Percentiles rank a stretch among this genome's conserved stretches.
These are phyloP conservation scores for Anguilla pacifica DNA, from an alignment of 2,797 vertebrate genomes.

Conservation along the genomic window DNA sequence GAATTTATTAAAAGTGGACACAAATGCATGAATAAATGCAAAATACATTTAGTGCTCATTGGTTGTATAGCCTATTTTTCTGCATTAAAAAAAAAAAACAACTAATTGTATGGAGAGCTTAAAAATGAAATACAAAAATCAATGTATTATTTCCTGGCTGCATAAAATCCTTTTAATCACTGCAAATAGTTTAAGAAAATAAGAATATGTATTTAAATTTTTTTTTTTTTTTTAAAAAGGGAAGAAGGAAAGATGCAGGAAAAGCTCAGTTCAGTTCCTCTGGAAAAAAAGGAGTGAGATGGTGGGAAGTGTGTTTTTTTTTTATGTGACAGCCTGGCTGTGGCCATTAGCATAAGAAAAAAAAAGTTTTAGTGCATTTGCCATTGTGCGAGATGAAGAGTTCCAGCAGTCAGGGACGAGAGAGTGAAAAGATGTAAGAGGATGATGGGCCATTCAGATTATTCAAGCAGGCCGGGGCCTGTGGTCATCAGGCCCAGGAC, in stretches of 20 bases:
- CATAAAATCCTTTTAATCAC: slow-evolving; percentile 14
- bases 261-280: slow-evolving; percentile 55
- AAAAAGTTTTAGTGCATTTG: slow-evolving; percentile 93
- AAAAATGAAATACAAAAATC: slow-evolving; percentile 14
- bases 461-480: slow-evolving; percentile 79
- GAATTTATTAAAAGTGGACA: background rate
- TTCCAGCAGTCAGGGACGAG: slow-evolving; percentile 86
- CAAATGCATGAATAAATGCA: background rate
- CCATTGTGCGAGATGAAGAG: slow-evolving; percentile 93
- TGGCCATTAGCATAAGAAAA: slow-evolving; percentile 94
- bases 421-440: slow-evolving; percentile 85
- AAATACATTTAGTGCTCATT: background rate
- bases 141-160: slow-evolving; percentile 30
- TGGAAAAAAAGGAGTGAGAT: slow-evolving; percentile 50
- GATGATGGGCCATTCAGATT: slow-evolving; percentile 91
- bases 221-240: no score
- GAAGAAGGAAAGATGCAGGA: slow-evolving; percentile 17
- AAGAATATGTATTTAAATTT: background rate
- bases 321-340: slow-evolving; percentile 79
- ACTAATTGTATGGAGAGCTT: background rate
- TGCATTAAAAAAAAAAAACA: background rate
- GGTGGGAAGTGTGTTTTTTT: slow-evolving; percentile 83
- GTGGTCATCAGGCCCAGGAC: slow-evolving; percentile 79
- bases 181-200: background rate
- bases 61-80: background rate